Evolutionary conservation across 2,888 invertebrate species (phyloP), one percentile per base, ranked within the genome.

Genomic region (Andricus curvator): DNA sequence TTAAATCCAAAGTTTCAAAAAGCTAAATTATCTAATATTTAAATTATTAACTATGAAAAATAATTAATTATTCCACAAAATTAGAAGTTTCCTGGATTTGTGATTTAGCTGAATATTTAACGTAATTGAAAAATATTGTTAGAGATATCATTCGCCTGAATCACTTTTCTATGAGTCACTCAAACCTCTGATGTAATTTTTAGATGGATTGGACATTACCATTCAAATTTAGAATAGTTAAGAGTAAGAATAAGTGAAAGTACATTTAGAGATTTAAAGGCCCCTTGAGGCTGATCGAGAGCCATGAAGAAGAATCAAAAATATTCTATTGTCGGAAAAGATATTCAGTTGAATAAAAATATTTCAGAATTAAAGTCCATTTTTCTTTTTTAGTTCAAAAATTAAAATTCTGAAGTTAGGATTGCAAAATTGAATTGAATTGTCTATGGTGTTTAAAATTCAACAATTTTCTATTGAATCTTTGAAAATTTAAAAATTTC

Each of bases 191-290:
- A 48, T 44, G 68, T 51, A 70, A 70, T 70, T 48, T 29, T 70
- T 51, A 17, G 4, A 60, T 9, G n/a, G 22, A 60, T 60, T 60
- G 22, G 22, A 22, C 62, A 62, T 48, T 70, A 25, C n/a, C 9
- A 51, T 70, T 51, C 11, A 29, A 48, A 48, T 25, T 48, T 33
- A 33, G n/a, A 74, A 51, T 29, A 33, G 74, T 51, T 56, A 56
- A 74, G 51, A 70, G 51, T 51, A 70, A 70, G 70, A 74, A 74
- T 56, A 74, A 74, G 74, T 74, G 74, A 74, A 74, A 74, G 74
- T 74, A 33, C 25, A 70, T 70, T 56, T 29, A 70, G 11, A 68
- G 15, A 62, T 62, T 62, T 62, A 62, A 68, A 48, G 41, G 15
- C 25, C 44, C 44, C 15, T 20, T 15, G 15, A 25, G 44, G n/a